Base-by-base conservation (phyloP, 2,113 vertebrate genomes). In the Pelmatolapia mariae region DNA sequence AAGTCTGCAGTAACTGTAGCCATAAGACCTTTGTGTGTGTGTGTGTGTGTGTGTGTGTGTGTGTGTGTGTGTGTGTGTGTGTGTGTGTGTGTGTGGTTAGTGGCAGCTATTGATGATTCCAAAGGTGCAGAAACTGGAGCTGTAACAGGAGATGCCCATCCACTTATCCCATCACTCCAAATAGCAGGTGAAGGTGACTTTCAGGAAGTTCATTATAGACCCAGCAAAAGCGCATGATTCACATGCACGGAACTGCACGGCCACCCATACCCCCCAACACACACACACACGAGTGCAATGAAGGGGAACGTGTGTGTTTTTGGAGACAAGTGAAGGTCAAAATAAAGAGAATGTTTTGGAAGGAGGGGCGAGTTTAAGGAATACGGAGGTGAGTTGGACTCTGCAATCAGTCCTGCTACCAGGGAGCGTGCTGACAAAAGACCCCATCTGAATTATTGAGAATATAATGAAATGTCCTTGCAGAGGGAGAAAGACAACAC, bases 401-500 rank as follows among this genome's bases (percentile, higher is more conserved):
- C 59, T 18, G 80, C 82, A 38, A 50, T 33, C 6, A 12, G 45
- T 81, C 54, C 82, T 57, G 85, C 78, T 47, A 82, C 57, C 29
- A 56, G 31, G 56, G 71, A 83, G 19, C 22, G 61, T 50, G 82
- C 54, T 57, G 87, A 95, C 89, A 90, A 94, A 91, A 94, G 92
- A 92, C 57, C 87, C 54, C 63, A 56, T 90, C 87, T 95, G 94
- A 95, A 95, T 96, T 91, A 96, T 92, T 93, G 89, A 95, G 91
- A 89, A 91, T 88, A 91, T 93, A 95, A 95, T 95, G 86, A 94
- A 95, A 95, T 89, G 95, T 92, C 95, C 93, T 97, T 96, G 95
- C 89, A 89, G 90, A 84, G 78, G 73, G 57, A 91, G 83, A 94
- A 90, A 91, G 91, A 95, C 94, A 93, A 93, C 91, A 90, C 87